These are phyloP conservation scores for Timandra comae DNA, from an alignment of 2,888 invertebrate species.

Conservation along the genomic window DNA sequence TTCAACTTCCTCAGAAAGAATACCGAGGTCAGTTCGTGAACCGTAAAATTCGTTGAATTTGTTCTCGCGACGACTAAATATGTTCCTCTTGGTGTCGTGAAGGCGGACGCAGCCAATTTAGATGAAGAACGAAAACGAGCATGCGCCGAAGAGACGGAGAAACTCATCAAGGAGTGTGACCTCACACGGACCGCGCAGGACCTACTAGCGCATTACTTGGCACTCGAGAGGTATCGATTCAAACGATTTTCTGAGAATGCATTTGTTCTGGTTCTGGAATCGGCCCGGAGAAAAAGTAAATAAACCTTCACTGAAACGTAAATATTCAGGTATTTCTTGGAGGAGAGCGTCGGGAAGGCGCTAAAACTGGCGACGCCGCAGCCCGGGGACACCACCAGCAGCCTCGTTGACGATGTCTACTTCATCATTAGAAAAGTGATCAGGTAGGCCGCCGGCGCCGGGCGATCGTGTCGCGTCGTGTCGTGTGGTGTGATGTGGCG, in stretches of 20 bases:
- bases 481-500: background rate
- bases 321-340: conserved; percentile 86
- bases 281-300: background rate
- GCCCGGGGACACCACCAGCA: conserved; percentile 86
- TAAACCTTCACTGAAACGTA: background rate
- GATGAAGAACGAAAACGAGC: conserved; percentile 33
- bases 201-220: conserved; percentile 90
- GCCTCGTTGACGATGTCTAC: conserved; percentile 98
- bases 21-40: conserved; percentile 75
- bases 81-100: background rate
- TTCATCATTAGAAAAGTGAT: conserved; percentile 97
- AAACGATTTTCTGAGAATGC: too few relatives aligned
- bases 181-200: conserved; percentile 88
- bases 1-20: conserved; percentile 89
- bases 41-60: background rate
- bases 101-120: conserved; percentile 42
- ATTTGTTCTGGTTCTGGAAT: too few relatives aligned
- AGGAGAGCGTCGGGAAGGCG: conserved; percentile 95
- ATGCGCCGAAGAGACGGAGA: conserved; percentile 60
- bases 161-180: conserved; percentile 82
- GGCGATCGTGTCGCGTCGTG: background rate
- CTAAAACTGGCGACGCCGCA: conserved; percentile 86
- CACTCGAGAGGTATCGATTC: conserved; percentile 94
- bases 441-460: conserved; percentile 70
- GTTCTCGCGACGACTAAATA: background rate